A percentile compares a stretch with the other conserved stretches of the same genome.
Evolutionary conservation across 2,888 invertebrate species (phyloP).

Genomic region (Caenorhabditis drosophilae): DNA sequence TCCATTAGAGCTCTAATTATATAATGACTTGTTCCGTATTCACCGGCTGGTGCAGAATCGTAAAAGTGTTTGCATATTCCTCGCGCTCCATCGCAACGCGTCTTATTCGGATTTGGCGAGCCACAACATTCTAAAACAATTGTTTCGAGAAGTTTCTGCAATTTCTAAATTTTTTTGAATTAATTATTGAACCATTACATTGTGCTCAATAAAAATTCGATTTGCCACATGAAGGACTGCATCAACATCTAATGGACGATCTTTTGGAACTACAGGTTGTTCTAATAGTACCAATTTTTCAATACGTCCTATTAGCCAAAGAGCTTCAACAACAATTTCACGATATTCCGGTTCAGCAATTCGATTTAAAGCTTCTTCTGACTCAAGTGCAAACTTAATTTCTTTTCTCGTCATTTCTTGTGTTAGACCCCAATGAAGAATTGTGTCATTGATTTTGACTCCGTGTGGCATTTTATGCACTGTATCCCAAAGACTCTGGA

Average conservation of each 20-base stretch:
- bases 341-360: slow-evolving; percentile 98
- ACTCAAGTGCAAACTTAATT: slow-evolving; percentile 94
- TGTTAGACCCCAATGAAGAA: slow-evolving; percentile 83
- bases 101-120: slow-evolving; percentile 35
- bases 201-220: slow-evolving; percentile 90
- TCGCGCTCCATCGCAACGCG: slow-evolving; percentile 85
- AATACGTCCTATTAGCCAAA: slow-evolving; percentile 88
- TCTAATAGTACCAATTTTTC: slow-evolving; percentile 72
- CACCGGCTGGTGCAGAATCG: slow-evolving; percentile 96
- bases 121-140: slow-evolving; percentile 93
- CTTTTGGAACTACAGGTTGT: slow-evolving; percentile 48
- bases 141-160: slow-evolving; percentile 83
- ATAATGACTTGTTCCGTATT: slow-evolving; percentile 96
- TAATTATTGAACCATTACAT: too few relatives aligned
- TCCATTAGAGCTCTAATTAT: slow-evolving; percentile 73
- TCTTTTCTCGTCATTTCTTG: slow-evolving; percentile 92
- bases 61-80: slow-evolving; percentile 95
- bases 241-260: slow-evolving; percentile 76
- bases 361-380: slow-evolving; percentile 92
- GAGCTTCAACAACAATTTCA: slow-evolving; percentile 80
- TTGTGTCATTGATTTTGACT: slow-evolving; percentile 86
- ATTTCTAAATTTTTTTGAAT: too few relatives aligned
- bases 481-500: slow-evolving; percentile 67
- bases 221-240: slow-evolving; percentile 91
- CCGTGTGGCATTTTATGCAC: slow-evolving; percentile 81